Percentiles rank a stretch among this genome's conserved stretches.
Conservation (phyloP, 64 coral and sea anemone species). For the Montipora sp. region DNA sequence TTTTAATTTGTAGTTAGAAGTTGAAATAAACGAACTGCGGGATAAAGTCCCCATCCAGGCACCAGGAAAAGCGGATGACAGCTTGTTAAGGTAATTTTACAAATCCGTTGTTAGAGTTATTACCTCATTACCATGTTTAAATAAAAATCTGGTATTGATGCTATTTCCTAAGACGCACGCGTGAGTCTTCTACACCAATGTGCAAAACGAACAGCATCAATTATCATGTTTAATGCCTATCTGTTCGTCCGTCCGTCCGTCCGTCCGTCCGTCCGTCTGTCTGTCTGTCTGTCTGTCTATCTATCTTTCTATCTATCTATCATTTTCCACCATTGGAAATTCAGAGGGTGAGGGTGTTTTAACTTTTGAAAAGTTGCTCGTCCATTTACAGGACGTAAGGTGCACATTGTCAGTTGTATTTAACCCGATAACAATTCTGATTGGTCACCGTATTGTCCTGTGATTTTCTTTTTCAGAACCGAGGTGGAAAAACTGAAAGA, state of each 20-base stretch:
- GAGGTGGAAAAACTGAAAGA: conserved; percentile 75
- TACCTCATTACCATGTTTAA: too few species aligned
- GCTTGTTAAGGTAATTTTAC: neutral
- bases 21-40: conserved; percentile 6
- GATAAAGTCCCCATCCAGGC: conserved; percentile 6
- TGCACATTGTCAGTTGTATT: neutral
- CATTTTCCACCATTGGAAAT: too few species aligned
- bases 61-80: neutral
- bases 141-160: too few species aligned
- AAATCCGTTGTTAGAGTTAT: neutral
- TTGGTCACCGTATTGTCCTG: neutral
- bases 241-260: too few species aligned
- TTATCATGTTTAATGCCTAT: too few species aligned
- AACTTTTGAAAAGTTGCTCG: neutral
- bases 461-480: conserved; percentile 29
- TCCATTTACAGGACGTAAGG: neutral
- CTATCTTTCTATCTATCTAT: too few species aligned
- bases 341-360: too few species aligned
- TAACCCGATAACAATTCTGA: neutral
- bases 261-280: too few species aligned
- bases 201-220: too few species aligned
- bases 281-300: too few species aligned
- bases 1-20: neutral
- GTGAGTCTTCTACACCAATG: too few species aligned
- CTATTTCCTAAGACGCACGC: too few species aligned